A percentile compares a stretch with the other conserved stretches of the same genome.
phyloP scores from a whole-genome alignment of 2,113 vertebrate species.

The Patagioenas fasciata region DNA sequence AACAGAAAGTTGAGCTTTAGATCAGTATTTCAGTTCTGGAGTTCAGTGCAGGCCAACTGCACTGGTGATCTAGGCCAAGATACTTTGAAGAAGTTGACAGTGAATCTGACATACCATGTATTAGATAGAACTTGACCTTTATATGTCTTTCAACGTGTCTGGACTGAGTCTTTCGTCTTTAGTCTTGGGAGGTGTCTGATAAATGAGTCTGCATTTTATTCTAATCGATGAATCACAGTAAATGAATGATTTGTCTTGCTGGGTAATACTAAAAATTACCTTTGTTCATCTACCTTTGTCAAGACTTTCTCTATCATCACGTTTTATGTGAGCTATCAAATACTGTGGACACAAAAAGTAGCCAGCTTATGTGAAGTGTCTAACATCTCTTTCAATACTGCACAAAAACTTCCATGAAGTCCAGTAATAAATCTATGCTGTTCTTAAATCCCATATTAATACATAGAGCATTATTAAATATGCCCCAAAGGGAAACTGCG shows the following conservation, averaged over 20 bases:
- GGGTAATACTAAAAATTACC: not conserved
- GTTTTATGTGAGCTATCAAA: not conserved
- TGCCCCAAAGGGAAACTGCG: not conserved
- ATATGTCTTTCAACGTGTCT: not conserved
- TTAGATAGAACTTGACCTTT: not conserved
- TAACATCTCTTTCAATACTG: not conserved
- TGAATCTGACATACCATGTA: rapidly evolving
- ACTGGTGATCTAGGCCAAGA: not conserved
- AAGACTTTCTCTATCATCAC: not conserved
- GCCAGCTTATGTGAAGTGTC: not conserved
- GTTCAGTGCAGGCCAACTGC: not conserved
- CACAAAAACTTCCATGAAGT: not conserved
- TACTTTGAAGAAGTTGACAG: not conserved
- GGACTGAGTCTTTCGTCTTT: not conserved
- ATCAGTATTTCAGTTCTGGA: not conserved
- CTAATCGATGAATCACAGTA: conserved; percentile 15
- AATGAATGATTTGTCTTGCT: not conserved
- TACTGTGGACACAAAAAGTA: not conserved
- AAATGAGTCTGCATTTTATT: conserved; percentile 39
- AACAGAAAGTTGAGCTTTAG: not conserved
- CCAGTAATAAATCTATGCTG: not conserved
- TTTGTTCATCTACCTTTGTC: not conserved
- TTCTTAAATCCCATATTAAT: not conserved
- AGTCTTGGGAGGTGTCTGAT: not conserved
- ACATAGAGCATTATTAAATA: not conserved